Base-by-base conservation (phyloP, 1,140 invertebrate species). In the Lepidurus packardi region DNA sequence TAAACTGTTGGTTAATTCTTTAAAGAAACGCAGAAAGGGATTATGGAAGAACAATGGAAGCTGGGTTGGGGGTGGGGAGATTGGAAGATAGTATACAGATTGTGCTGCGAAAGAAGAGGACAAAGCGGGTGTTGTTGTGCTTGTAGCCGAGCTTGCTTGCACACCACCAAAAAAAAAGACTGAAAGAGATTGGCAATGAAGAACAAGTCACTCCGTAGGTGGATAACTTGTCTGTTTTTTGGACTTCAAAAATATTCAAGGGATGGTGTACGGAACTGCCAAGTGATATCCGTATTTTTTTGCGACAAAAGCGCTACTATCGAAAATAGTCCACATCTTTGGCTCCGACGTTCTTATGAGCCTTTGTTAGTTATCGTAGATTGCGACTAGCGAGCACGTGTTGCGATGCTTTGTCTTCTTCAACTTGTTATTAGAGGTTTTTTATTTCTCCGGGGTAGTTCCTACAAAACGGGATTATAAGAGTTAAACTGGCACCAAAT, bases 211-310 rank as follows among this genome's bases (percentile, higher is more conserved):
- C 34, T 34, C 34, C 34, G 34, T 34, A 34, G 34, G 34, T 65
- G 13, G 6, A 21, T 16, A 16, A 65, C 53, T 7, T 21, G 21
- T 21, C 21, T 65, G 53, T 65, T 65, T 21, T 65, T 21, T 7
- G 6, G 8, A 21, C 53, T 65, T 16, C 16, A 16, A 65, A 65
- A 13, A 65, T 16, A 7, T 65, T 65, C 53, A 65, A 65, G 21
- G 53, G 6, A 65, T 65, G 53, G 53, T 7, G 53, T 11, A 21
- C 53, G 53, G 53, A 65, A 65, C 53, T 65, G 53, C 53, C 53
- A 65, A 65, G 53, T 65, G 53, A 65, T 65, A 65, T 65, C 53
- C 53, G 53, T 65, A 9, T 65, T 65, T 65, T 65, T 16, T 21
- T 65, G 53, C 13, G 53, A 65, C 16, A 65, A 65, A 65, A 13